phyloP scores from a whole-genome alignment of 2,797 vertebrate species.

The Anableps anableps region DNA sequence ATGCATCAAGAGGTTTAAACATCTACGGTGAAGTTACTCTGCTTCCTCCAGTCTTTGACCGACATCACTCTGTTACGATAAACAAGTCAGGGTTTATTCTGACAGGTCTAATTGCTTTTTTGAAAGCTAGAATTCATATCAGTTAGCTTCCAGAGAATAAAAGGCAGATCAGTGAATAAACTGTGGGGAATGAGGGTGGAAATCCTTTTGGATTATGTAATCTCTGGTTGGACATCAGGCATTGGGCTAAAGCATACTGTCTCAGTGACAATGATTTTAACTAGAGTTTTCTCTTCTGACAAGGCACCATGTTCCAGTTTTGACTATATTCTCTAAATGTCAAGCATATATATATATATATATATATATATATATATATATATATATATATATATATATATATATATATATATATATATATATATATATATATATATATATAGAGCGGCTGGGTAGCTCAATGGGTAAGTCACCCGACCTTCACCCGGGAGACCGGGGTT shows the following conservation, averaged over 20 bases:
- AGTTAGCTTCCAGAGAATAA: background rate
- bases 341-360: too few relatives aligned
- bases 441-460: too few relatives aligned
- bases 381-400: too few relatives aligned
- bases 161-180: background rate
- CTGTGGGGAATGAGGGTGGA: constrained; percentile 8
- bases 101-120: background rate
- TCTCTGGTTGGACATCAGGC: background rate
- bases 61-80: background rate
- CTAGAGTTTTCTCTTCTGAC: background rate
- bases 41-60: background rate
- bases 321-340: background rate
- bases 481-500: too few relatives aligned
- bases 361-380: too few relatives aligned
- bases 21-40: background rate
- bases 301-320: background rate
- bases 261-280: background rate
- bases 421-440: too few relatives aligned
- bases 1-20: background rate
- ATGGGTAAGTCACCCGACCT: too few relatives aligned
- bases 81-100: constrained; percentile 14
- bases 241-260: background rate
- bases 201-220: constrained; percentile 32
- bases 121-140: too few relatives aligned
- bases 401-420: too few relatives aligned